Percentiles rank a stretch among this genome's conserved stretches.
Evolutionary conservation across 1,140 invertebrate genomes (phyloP).

Genomic region (Pachyrhynchus sulphureomaculatus): DNA sequence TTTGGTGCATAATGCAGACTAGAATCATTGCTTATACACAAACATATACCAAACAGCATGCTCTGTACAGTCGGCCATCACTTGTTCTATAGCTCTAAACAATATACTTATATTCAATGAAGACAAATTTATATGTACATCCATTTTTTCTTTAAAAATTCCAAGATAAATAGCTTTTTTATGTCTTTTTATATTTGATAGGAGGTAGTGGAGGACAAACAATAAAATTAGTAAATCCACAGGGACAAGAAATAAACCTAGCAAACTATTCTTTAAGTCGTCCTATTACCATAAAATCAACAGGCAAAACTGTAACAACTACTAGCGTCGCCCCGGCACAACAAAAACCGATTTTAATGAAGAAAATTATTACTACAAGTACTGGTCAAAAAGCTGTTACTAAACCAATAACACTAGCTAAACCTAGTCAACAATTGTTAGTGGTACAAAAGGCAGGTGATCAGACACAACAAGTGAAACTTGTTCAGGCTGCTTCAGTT

Average conservation of each 20-base stretch:
- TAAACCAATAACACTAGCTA: slow-evolving; percentile 18
- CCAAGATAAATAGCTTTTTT: too few relatives aligned
- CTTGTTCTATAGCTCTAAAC: too few relatives aligned
- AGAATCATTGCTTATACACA: too few relatives aligned
- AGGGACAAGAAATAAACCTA: slow-evolving; percentile 46
- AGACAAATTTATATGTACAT: too few relatives aligned
- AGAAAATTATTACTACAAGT: slow-evolving; percentile 42
- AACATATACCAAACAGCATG: too few relatives aligned
- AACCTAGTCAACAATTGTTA: slow-evolving; percentile 39
- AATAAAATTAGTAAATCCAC: slow-evolving; percentile 47
- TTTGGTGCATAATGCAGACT: too few relatives aligned
- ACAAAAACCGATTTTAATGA: slow-evolving; percentile 48
- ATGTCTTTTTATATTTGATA: too few relatives aligned
- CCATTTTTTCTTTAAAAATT: neutral
- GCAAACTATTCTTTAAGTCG: slow-evolving; percentile 44
- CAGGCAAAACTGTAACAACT: slow-evolving; percentile 40
- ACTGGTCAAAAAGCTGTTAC: slow-evolving; percentile 34
- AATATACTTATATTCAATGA: too few relatives aligned
- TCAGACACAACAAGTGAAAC: slow-evolving; percentile 37
- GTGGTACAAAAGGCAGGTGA: slow-evolving; percentile 43
- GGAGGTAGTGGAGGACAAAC: slow-evolving; percentile 39
- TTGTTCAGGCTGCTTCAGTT: slow-evolving; percentile 29
- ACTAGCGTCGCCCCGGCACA: slow-evolving; percentile 32
- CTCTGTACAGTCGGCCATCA: too few relatives aligned
- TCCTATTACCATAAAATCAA: slow-evolving; percentile 43